Evolutionary conservation across 1,140 invertebrate genomes (phyloP), one percentile per base, ranked within the genome.

Genomic region (Pseudomyrmex sp.): DNA sequence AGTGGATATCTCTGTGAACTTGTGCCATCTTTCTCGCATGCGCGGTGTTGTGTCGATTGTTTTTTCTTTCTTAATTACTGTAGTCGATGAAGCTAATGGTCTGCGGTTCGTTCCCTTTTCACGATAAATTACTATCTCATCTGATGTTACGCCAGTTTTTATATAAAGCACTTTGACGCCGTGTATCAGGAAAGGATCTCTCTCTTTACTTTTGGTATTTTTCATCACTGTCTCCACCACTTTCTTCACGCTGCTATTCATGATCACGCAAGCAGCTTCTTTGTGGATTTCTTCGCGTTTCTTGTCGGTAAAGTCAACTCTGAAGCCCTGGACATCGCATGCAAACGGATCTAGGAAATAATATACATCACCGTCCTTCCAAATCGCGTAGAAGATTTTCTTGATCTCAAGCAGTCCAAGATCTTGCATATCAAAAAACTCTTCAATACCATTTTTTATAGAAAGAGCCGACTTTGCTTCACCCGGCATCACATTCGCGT

Each of bases 341-440:
- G 90, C 90, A 35, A 93, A 93, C 0, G 93, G 93, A 82, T 94
- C 93, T 4, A 94, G 74, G 35, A 92, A 91, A 12, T 93, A 94
- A 20, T 91, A 94, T 12, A 91, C 93, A 0, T 90, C 76, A 5
- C 88, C 85, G 15, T 92, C 90, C 44, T 90, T 93, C 94, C 94
- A 94, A 18, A 94, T 86, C 0, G 93, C 91, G 46, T 93, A 94
- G 59, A 88, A 93, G 0, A 66, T 80, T 4, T 92, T 92, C 9
- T 93, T 93, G 0, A 93, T 84, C 63, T 94, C 94, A 0, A 94
- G 50, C 8, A 94, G 68, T 3, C 93, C 93, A 1, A 58, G 20
- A 0, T 26, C 23, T 4, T 20, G 62, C 0, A 13, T 65, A 18
- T 86, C 58, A 68, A 94, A 94, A 73, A 93, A 94, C 1, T 89